Base-by-base conservation (phyloP, 2,113 vertebrate genomes). In the Numida meleagris region DNA sequence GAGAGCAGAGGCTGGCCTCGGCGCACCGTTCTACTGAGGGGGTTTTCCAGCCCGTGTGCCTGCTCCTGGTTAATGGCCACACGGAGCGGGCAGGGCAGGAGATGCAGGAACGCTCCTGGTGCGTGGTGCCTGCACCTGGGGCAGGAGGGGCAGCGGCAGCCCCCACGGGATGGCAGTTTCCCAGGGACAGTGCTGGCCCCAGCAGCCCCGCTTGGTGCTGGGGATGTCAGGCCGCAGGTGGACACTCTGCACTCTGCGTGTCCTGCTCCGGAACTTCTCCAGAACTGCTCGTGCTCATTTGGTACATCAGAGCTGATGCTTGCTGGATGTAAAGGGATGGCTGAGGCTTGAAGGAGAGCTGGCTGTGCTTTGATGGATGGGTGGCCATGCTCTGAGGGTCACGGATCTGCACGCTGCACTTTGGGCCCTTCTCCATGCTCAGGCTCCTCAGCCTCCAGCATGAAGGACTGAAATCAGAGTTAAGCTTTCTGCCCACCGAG, bases 1-100 rank as follows among this genome's bases (percentile, higher is more conserved):
- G 96, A 98, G 97, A 97, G 95, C 97, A 91, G 75, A 74, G 97
- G 95, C 95, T 95, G 96, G 96, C 63, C 93, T 55, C 57, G 12
- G 66, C 45, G 73, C 77, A 40, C 77, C 33, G 80, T 86, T 95
- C 82, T n/a, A 73, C 89, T 75, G 81, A 86, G 66, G 87, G 89
- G 75, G 12, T 68, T 80, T 42, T 12, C 86, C 45, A 45, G n/a
- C 81, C 90, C 70, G 12, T 25, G 50, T 67, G 82, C 81, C 78
- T 8, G 71, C 12, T 74, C 65, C 61, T 65, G 93, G 48, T 77
- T 93, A 95, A 90, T 82, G 79, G 46, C 40, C 80, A 40, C 51
- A 27, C 86, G 12, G n/a, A 38, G 9, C 80, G 40, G 34, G 3
- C 16, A 25, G 78, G 55, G 55, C 11, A 31, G 55, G 55, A 58